Conservation (phyloP, 1,140 invertebrate genomes). For the Latrodectus geometricus region DNA sequence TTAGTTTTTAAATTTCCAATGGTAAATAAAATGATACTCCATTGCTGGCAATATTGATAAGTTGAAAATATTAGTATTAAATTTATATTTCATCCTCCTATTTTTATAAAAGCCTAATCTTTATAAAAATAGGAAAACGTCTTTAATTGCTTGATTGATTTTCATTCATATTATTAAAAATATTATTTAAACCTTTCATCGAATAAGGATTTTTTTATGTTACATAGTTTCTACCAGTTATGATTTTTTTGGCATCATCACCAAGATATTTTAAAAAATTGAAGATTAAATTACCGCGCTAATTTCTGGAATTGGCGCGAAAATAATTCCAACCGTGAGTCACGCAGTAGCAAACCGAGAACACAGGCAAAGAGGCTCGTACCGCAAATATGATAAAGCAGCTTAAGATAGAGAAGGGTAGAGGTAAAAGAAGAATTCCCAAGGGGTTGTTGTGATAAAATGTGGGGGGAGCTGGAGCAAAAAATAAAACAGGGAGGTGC, state of each 20-base stretch:
- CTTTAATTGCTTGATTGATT: no score
- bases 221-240: not conserved
- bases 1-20: no score
- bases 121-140: no score
- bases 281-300: not conserved
- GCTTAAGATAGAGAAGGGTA: not conserved
- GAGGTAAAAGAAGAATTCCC: not conserved
- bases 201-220: no score
- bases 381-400: not conserved
- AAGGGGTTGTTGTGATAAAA: conserved; percentile 5
- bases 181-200: no score
- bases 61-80: no score
- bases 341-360: not conserved
- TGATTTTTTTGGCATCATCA: not conserved
- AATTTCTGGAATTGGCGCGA: not conserved
- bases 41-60: no score
- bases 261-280: not conserved
- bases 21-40: no score
- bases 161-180: no score
- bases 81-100: no score
- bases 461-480: not conserved
- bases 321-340: not conserved
- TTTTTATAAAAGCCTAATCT: no score
- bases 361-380: not conserved
- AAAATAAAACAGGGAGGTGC: not conserved